Conservation (phyloP, 2,888 invertebrate genomes). For the Apoda limacodes region DNA sequence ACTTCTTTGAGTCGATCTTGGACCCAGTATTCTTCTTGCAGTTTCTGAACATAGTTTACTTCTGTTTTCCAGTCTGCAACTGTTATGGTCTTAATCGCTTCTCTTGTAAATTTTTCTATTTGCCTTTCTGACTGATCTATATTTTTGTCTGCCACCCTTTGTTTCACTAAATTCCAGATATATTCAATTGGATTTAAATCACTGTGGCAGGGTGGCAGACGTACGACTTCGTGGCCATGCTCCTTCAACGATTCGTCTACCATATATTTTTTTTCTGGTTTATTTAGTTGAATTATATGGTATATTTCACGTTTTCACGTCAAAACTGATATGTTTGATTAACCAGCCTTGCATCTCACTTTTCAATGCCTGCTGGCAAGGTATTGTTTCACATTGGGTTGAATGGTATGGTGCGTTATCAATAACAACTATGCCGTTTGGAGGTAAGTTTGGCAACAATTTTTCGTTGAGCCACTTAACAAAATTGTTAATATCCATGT, state of each 20-base stretch:
- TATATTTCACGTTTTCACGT: slow-evolving; percentile 22
- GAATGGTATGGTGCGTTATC: slow-evolving; percentile 20
- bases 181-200: slow-evolving; percentile 20
- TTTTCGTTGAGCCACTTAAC: slow-evolving; percentile 21
- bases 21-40: slow-evolving; percentile 15
- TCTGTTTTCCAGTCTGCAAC: slow-evolving; percentile 19
- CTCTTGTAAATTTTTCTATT: slow-evolving; percentile 20
- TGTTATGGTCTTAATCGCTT: slow-evolving; percentile 17
- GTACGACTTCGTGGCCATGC: slow-evolving; percentile 25
- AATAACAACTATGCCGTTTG: slow-evolving; percentile 17
- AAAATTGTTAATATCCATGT: slow-evolving; percentile 13
- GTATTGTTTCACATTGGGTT: slow-evolving; percentile 11
- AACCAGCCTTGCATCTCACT: too few relatives aligned
- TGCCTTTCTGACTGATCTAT: slow-evolving; percentile 20
- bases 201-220: slow-evolving; percentile 29
- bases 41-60: slow-evolving; percentile 15
- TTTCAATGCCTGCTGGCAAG: slow-evolving; percentile 9
- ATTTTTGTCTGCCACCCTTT: slow-evolving; percentile 25
- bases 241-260: slow-evolving; percentile 25
- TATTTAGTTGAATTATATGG: slow-evolving; percentile 16
- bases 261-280: slow-evolving; percentile 21
- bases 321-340: too few relatives aligned
- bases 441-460: slow-evolving; percentile 20
- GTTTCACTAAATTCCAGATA: slow-evolving; percentile 23
- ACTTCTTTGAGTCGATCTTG: slow-evolving; percentile 10